Evolutionary conservation across 1,140 invertebrate genomes (phyloP), one percentile per base, ranked within the genome.

Genomic region (Polyergus mexicanus): DNA sequence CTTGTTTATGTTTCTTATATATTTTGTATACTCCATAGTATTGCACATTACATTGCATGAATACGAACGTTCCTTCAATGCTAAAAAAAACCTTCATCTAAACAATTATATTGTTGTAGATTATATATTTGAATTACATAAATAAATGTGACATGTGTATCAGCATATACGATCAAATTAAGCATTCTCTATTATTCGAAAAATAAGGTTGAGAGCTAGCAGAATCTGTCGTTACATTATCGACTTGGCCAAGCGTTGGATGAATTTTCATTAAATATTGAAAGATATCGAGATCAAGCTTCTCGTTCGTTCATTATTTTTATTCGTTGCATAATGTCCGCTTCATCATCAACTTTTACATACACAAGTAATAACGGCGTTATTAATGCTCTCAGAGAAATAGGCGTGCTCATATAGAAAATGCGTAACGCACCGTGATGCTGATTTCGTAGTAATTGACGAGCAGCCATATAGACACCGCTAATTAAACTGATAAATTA

Each of bases 401-500:
- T 19, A 11, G 16, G 35, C 54, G 38, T 35, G 38, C 28, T 38
- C 32, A 13, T n/a, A 13, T 58, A 54, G 68, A 44, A 63, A 86
- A 13, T 28, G 35, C 47, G 47, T 25, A 71, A 22, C 8, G 8
- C 65, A 41, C 11, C 47, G 66, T 35, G 22, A 62, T 56, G 75
- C 54, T 38, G 66, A 80, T 60, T 68, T 19, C 22, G 16, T n/a
- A 38, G 56, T 81, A 86, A 86, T 85, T 72, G 77, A 83, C 77
- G 25, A 71, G 66, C 44, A 11, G 28, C 22, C 58, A 68, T 72
- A 51, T 19, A 86, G 41, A 63, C 65, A 65, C 16, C 35, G 80
- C 84, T 86, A 86, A 74, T 86, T 86, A 86, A 75, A 84, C 85
- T 84, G 85, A 86, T 86, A 84, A 86, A 86, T 86, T 86, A 86